Evolutionary conservation across 1,140 invertebrate species (phyloP), one percentile per base, ranked within the genome.

Genomic region (Meloidogyne chitwoodi): DNA sequence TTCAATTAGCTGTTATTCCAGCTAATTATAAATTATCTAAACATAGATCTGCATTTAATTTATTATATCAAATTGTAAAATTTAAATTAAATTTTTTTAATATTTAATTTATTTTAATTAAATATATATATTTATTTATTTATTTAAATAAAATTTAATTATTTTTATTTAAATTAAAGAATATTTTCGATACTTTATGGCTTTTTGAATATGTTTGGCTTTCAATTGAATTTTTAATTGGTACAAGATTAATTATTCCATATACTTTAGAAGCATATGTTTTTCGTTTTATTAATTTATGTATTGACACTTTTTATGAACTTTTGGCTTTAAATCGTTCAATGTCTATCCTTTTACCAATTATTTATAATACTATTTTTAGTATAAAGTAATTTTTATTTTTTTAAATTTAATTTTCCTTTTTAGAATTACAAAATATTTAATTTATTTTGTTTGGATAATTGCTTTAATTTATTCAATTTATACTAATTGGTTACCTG

Each of bases 141-240:
- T 48, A 16, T 44, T 2, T 22, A 26, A 22, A 4, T 31, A 31
- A 31, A 3, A 31, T 31, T 31, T 31, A 31, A 31, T 3, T 31
- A 31, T 31, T 31, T 31, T 31, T 31, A 31, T 3, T 31, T 3
- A 31, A 4, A 34, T 3, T 70, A 22, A 16, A 70, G 68, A 70
- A 70, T 24, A 26, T 70, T 3, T 48, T 70, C 6, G 68, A 70
- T 24, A 22, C 61, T n/a, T 19, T 70, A n/a, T 70, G 68, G 68
- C 31, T 70, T 41, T 48, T 70, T 16, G 68, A 70, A 24, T 70
- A 70, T 26, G 38, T 70, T 34, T 70, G 68, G 68, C 68, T 70
- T 48, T 70, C 68, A 6, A 16, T 48, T 26, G 68, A 70, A 48
- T 70, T 61, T 24, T 24, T 70, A 14, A 48, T 61, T 11, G 68